These are phyloP conservation scores for Mugil cephalus DNA, from an alignment of 2,113 vertebrate genomes.

Conservation along the genomic window DNA sequence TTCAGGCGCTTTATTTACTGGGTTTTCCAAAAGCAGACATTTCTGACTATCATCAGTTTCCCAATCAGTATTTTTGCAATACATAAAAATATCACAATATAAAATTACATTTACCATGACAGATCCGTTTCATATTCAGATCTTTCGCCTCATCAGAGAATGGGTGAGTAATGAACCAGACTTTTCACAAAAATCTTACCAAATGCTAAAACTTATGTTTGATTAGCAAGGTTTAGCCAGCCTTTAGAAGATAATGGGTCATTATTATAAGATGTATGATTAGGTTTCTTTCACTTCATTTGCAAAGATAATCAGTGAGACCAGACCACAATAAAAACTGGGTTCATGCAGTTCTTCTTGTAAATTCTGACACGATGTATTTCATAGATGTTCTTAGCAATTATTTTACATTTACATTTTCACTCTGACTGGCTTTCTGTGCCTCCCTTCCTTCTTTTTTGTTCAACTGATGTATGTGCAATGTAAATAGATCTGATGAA, in stretches of 20 bases:
- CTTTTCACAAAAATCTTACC: slow-evolving; percentile 38
- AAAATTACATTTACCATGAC: slow-evolving; percentile 28
- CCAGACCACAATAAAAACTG: slow-evolving; percentile 42
- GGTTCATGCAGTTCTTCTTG: slow-evolving; percentile 34
- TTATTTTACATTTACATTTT: slow-evolving; percentile 15
- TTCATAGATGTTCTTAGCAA: slow-evolving; percentile 12
- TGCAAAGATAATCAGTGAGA: slow-evolving; percentile 54
- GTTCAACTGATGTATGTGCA: neutral
- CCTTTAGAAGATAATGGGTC: slow-evolving; percentile 53
- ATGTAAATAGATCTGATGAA: neutral
- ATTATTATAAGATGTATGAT: slow-evolving; percentile 58
- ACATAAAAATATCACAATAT: slow-evolving; percentile 17
- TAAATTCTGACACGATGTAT: slow-evolving; percentile 31
- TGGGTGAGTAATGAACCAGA: slow-evolving; percentile 37
- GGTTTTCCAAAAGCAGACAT: slow-evolving; percentile 1
- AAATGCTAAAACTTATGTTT: slow-evolving; percentile 35
- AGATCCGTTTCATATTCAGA: slow-evolving; percentile 4
- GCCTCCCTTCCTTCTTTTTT: neutral
- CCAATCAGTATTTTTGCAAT: slow-evolving; percentile 31
- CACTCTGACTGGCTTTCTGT: slow-evolving; percentile 46
- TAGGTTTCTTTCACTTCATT: slow-evolving; percentile 59
- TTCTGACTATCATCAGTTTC: neutral
- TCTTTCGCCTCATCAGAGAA: neutral
- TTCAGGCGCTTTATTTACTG: neutral
- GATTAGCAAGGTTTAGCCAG: slow-evolving; percentile 36